Evolutionary conservation across 2,888 invertebrate species (phyloP).

Genomic region (Acanthacorydalis orientalis): DNA sequence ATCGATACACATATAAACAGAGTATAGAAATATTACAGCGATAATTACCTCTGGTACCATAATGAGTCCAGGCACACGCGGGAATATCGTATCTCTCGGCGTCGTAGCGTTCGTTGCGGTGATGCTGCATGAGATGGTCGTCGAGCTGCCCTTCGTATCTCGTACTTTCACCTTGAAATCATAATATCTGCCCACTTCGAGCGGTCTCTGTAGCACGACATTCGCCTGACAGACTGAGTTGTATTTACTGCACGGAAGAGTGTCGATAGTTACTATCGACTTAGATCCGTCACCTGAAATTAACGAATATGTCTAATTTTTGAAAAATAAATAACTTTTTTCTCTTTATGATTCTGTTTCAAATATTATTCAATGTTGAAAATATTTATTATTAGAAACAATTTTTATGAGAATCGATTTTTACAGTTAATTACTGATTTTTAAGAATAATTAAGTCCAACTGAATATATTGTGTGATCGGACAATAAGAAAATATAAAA

Average conservation of each 20-base stretch:
- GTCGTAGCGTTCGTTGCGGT: constrained; percentile 67
- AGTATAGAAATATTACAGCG: not conserved
- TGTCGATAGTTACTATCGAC: constrained; percentile 60
- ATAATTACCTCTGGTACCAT: constrained; percentile 53
- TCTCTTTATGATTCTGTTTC: no score
- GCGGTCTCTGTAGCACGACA: constrained; percentile 55
- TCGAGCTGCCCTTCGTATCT: constrained; percentile 62
- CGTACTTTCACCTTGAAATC: constrained; percentile 50
- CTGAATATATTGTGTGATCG: no score
- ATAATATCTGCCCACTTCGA: constrained; percentile 69
- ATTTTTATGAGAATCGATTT: no score
- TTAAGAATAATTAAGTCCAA: no score
- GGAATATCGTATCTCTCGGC: constrained; percentile 67
- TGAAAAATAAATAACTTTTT: no score
- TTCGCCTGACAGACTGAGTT: constrained; percentile 83
- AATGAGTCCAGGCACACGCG: constrained; percentile 60
- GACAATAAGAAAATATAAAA: no score
- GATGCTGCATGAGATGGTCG: constrained; percentile 35
- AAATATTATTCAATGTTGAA: no score
- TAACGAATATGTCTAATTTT: no score
- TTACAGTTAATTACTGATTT: no score
- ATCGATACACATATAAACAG: no score
- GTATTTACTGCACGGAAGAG: constrained; percentile 69
- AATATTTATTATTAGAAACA: no score
- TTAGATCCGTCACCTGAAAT: constrained; percentile 45